A percentile compares a stretch with the other conserved stretches of the same genome.
Evolutionary conservation across 2,888 invertebrate species (phyloP).

Genomic region (Parnassius orleans): DNA sequence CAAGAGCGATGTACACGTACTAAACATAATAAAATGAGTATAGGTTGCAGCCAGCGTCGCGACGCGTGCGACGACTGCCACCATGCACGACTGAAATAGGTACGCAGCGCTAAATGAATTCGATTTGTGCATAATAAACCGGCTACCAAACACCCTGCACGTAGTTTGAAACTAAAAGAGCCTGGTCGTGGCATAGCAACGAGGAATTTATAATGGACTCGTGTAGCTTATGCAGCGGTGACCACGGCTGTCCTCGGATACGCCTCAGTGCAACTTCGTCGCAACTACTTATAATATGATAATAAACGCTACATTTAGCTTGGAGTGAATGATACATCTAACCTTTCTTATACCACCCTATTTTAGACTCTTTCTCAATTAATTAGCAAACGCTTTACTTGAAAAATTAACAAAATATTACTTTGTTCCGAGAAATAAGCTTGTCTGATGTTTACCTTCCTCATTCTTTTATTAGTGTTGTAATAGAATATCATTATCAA

Average conservation of each 20-base stretch:
- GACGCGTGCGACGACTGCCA: slow-evolving; percentile 35
- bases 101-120: slow-evolving; percentile 47
- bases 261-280: slow-evolving; percentile 10
- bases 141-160: slow-evolving; percentile 15
- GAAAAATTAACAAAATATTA: too few species aligned
- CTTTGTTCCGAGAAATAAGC: too few species aligned
- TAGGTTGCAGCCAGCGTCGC: slow-evolving; percentile 31
- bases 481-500: too few species aligned
- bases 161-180: slow-evolving; percentile 19
- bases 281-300: too few species aligned
- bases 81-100: slow-evolving; percentile 51
- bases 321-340: too few species aligned
- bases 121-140: slow-evolving; percentile 45
- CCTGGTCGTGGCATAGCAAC: slow-evolving; percentile 6
- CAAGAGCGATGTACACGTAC: slow-evolving; percentile 16
- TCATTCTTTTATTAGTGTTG: too few species aligned
- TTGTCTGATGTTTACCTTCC: too few species aligned
- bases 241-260: slow-evolving; percentile 20
- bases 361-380: too few species aligned
- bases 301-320: too few species aligned
- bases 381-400: too few species aligned
- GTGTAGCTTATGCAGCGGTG: slow-evolving; percentile 12
- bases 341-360: too few species aligned
- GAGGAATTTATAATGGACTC: slow-evolving; percentile 12
- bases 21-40: slow-evolving; percentile 26